A percentile compares a stretch with the other conserved stretches of the same genome.
These are phyloP conservation scores for Micropoecilia bifurca DNA, from an alignment of 2,797 vertebrate genomes.

Conservation along the genomic window DNA sequence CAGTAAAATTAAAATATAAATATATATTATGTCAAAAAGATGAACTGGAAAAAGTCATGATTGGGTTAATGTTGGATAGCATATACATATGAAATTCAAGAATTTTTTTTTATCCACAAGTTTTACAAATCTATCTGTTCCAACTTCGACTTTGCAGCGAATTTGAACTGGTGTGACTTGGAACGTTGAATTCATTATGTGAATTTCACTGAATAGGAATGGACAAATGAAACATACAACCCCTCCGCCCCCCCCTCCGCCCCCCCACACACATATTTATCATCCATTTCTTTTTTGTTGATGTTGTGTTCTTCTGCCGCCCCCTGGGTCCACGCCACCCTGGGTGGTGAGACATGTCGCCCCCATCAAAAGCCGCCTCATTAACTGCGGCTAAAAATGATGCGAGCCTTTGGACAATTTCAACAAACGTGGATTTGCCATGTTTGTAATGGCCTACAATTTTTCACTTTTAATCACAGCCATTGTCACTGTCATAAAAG, in stretches of 20 bases:
- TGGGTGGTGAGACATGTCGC: background rate
- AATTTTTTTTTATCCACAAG: background rate
- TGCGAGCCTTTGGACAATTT: background rate
- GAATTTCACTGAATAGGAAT: background rate
- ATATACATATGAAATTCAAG: background rate
- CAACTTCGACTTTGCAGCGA: background rate
- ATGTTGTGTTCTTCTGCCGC: background rate
- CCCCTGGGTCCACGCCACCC: background rate
- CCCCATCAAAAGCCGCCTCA: background rate
- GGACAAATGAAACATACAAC: background rate
- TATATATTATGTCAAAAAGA: background rate
- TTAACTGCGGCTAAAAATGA: background rate
- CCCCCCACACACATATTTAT: background rate
- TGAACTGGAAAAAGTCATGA: background rate
- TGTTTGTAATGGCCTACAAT: too few relatives aligned
- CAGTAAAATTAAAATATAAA: background rate
- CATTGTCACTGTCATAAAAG: background rate
- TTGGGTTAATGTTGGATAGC: background rate
- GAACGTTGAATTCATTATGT: background rate
- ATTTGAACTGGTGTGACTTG: background rate
- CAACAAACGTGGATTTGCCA: background rate
- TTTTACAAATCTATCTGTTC: background rate
- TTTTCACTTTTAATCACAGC: background rate
- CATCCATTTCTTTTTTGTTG: background rate
- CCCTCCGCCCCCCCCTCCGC: too few relatives aligned